Conservation (phyloP, 2,113 vertebrate species). For the Origma solitaria region DNA sequence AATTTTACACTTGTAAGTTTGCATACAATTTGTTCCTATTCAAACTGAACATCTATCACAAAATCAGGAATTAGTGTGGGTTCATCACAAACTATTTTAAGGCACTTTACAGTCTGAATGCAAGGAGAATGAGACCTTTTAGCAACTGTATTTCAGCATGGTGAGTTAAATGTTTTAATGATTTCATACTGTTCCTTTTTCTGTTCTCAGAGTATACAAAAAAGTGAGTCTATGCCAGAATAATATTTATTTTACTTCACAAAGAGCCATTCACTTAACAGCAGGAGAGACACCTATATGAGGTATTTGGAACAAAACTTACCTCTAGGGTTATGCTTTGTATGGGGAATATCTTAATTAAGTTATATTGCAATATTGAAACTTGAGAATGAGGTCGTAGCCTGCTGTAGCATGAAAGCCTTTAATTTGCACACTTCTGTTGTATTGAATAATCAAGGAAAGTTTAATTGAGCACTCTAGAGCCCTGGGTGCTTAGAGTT, state of each 20-base stretch:
- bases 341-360: slow-evolving; percentile 52
- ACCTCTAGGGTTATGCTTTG: slow-evolving; percentile 33
- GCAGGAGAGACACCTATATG: slow-evolving; percentile 15
- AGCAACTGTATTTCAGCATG: background rate
- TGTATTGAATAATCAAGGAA: slow-evolving; percentile 59
- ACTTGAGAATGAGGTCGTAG: slow-evolving; percentile 40
- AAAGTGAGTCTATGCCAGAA: slow-evolving; percentile 1
- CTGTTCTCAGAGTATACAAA: background rate
- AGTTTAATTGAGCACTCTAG: slow-evolving; percentile 48
- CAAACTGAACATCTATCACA: background rate
- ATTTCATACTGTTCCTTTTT: slow-evolving; percentile 36
- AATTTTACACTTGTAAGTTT: background rate
- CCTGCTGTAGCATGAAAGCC: slow-evolving; percentile 53
- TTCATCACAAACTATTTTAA: background rate
- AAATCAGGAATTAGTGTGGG: background rate
- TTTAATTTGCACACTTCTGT: slow-evolving; percentile 58
- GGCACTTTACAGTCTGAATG: background rate
- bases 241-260: slow-evolving; percentile 51
- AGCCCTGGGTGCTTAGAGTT: slow-evolving; percentile 22
- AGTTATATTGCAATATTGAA: slow-evolving; percentile 56
- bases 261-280: slow-evolving; percentile 3
- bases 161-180: slow-evolving; percentile 28
- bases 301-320: slow-evolving; percentile 42
- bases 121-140: background rate
- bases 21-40: background rate